phyloP scores from a whole-genome alignment of 1,140 invertebrate species.

The Ceratosolen fusciceps region DNA sequence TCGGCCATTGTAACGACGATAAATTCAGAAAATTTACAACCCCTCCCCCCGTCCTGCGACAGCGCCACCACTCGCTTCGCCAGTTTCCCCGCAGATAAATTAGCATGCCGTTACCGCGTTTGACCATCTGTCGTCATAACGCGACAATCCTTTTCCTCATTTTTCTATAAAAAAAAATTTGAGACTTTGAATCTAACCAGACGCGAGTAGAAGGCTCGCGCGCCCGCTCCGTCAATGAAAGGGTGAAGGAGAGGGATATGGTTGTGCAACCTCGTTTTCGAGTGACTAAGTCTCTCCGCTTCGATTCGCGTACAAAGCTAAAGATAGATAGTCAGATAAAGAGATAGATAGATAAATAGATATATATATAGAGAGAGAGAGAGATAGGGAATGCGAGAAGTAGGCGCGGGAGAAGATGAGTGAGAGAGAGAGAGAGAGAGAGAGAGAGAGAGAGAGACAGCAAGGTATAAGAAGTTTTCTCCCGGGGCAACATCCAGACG shows the following conservation, averaged over 20 bases:
- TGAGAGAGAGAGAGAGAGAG: slow-evolving; percentile 3
- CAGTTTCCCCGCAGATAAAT: slow-evolving; percentile 6
- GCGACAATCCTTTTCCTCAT: no score
- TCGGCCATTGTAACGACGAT: not conserved
- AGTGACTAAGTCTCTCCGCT: slow-evolving; percentile 2
- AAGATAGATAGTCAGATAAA: not conserved
- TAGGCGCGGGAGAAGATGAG: no score
- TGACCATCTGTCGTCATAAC: not conserved
- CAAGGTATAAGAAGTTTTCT: slow-evolving; percentile 24
- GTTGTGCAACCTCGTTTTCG: slow-evolving; percentile 29
- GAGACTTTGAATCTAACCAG: no score
- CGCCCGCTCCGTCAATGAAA: not conserved
- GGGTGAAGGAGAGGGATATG: not conserved
- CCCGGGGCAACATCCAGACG: slow-evolving; percentile 8
- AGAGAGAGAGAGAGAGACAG: slow-evolving; percentile 2
- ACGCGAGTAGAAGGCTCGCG: no score
- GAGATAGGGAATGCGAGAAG: not conserved
- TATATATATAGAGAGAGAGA: not conserved
- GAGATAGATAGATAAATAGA: not conserved
- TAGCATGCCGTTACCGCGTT: not conserved
- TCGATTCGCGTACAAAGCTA: slow-evolving; percentile 17
- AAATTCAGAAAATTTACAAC: slow-evolving; percentile 15
- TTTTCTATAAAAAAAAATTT: not conserved
- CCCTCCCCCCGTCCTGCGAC: not conserved
- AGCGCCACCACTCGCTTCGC: not conserved